Conservation (phyloP, 2,888 invertebrate genomes). For the Hirtodrosophila histrioides region DNA sequence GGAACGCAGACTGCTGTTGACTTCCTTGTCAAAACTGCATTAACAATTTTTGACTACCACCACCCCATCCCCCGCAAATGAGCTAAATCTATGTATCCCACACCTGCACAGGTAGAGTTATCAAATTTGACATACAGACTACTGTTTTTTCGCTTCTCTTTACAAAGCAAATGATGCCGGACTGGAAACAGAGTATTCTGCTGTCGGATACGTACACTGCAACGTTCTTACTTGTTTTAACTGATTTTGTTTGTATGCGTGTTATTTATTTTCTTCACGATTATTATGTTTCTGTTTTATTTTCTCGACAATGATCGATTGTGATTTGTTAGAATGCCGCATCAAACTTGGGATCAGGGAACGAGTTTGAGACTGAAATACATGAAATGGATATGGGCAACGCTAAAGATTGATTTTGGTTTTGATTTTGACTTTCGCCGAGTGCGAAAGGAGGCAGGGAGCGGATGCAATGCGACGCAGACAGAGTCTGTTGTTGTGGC, state of each 20-base stretch:
- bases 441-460: conserved; percentile 1
- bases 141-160: too few relatives aligned
- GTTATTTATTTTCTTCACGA: conserved; percentile 34
- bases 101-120: too few relatives aligned
- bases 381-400: conserved; percentile 68
- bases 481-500: neutral
- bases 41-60: too few relatives aligned
- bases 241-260: conserved; percentile 28
- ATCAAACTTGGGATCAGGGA: conserved; percentile 8
- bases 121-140: too few relatives aligned
- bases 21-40: too few relatives aligned
- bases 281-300: conserved; percentile 38
- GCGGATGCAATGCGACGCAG: neutral
- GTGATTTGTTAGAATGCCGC: conserved; percentile 67
- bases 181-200: too few relatives aligned
- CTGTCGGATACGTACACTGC: too few relatives aligned
- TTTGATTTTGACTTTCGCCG: conserved; percentile 45
- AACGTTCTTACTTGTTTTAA: conserved; percentile 2
- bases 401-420: conserved; percentile 71
- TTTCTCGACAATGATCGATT: conserved; percentile 77
- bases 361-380: conserved; percentile 33
- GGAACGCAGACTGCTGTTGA: too few relatives aligned
- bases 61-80: too few relatives aligned
- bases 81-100: too few relatives aligned
- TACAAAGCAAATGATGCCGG: too few relatives aligned